phyloP scores from a whole-genome alignment of 2,888 invertebrate species.

The Pristionchus entomophagus region DNA sequence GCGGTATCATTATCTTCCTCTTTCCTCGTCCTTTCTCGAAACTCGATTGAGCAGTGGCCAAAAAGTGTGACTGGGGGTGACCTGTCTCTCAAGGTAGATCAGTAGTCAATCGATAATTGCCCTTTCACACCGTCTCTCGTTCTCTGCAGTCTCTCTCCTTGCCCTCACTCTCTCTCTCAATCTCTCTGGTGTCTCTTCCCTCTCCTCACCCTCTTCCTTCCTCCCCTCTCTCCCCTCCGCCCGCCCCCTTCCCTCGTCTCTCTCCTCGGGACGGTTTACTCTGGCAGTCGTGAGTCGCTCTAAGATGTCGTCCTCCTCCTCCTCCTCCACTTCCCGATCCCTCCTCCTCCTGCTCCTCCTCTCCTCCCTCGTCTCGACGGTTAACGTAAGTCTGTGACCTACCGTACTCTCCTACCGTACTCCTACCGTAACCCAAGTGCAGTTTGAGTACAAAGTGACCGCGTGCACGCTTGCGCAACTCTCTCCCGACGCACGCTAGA shows the following conservation, averaged over 20 bases:
- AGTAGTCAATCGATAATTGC: conserved; percentile 7
- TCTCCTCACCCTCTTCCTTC: neutral
- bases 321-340: neutral
- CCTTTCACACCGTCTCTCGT: neutral
- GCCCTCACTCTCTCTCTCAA: neutral
- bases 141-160: neutral
- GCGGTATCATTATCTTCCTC: neutral
- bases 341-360: neutral
- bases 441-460: neutral
- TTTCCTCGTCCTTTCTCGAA: neutral
- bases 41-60: neutral
- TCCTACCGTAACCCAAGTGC: neutral
- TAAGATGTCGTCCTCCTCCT: neutral
- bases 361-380: neutral
- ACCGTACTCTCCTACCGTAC: neutral
- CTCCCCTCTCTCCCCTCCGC: neutral
- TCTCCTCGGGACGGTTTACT: conserved; percentile 9
- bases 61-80: neutral
- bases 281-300: neutral
- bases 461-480: neutral
- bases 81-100: neutral
- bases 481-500: neutral
- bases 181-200: neutral
- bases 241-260: neutral
- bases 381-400: conserved; percentile 13